These are phyloP conservation scores for Marmota monax DNA, from an alignment of 2,113 vertebrate genomes.

Conservation along the genomic window DNA sequence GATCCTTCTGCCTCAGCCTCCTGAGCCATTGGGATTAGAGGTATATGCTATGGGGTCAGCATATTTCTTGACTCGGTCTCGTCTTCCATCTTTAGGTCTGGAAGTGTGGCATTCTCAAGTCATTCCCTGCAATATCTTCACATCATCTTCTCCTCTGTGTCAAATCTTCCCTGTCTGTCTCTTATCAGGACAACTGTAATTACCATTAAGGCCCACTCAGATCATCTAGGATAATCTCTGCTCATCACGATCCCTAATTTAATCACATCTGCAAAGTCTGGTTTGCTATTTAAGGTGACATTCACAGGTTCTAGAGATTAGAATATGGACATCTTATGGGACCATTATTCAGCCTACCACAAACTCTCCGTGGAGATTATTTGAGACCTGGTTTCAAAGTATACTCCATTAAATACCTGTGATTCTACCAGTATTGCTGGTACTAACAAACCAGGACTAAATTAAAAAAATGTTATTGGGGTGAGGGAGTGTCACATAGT, in stretches of 20 bases:
- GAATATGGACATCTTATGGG: neutral
- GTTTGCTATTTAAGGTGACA: neutral
- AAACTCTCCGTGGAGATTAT: neutral
- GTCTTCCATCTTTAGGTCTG: neutral
- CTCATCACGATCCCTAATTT: neutral
- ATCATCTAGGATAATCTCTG: neutral
- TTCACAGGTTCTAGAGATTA: neutral
- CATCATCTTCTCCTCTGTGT: neutral
- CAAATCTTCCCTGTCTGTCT: neutral
- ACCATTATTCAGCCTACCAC: neutral
- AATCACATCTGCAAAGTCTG: neutral
- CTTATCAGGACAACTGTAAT: neutral
- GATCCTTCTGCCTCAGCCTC: too few species aligned
- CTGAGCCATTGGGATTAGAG: too few species aligned
- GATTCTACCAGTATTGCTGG: neutral
- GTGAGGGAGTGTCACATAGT: neutral
- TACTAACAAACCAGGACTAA: neutral
- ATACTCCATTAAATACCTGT: neutral
- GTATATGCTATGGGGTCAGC: too few species aligned
- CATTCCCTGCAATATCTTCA: neutral
- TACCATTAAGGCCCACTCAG: neutral
- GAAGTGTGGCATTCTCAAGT: neutral
- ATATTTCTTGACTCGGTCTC: neutral
- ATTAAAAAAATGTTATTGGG: neutral
- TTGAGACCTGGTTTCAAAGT: neutral